Evolutionary conservation across 2,888 invertebrate genomes (phyloP).

Genomic region (Melanostoma mellinum): DNA sequence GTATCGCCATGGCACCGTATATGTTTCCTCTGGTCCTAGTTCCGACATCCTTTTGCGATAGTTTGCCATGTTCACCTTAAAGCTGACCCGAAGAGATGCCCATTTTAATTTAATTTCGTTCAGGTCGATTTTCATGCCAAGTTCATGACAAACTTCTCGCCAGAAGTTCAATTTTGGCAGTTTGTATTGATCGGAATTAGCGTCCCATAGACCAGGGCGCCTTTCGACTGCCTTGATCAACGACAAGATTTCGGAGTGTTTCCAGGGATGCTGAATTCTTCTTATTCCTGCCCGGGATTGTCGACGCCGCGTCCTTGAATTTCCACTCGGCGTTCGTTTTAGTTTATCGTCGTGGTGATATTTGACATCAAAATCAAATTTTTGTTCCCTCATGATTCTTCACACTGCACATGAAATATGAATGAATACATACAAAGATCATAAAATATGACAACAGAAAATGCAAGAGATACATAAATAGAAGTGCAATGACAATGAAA

Average conservation of each 20-base stretch:
- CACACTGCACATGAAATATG: no score
- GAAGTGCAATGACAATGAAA: no score
- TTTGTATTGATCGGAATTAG: constrained; percentile 5
- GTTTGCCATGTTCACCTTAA: constrained; percentile 24
- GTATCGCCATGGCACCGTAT: constrained; percentile 12
- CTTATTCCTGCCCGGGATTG: background rate
- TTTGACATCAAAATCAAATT: no score
- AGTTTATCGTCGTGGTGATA: no score
- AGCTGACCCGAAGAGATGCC: constrained; percentile 8
- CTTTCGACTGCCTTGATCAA: constrained; percentile 7
- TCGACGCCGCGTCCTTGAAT: background rate
- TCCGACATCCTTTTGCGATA: background rate
- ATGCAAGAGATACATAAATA: no score
- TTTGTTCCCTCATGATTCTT: no score
- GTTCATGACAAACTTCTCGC: background rate
- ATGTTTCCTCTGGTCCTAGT: background rate
- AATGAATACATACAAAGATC: no score
- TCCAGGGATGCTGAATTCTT: constrained; percentile 9
- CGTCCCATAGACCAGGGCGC: constrained; percentile 23
- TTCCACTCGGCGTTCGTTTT: no score
- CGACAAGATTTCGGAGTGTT: background rate
- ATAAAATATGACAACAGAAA: no score
- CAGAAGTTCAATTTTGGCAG: constrained; percentile 1
- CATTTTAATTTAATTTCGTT: constrained; percentile 11
- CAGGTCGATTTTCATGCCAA: background rate